phyloP scores from a whole-genome alignment of 2,113 vertebrate species.

The Phylloscopus trochiloides region DNA sequence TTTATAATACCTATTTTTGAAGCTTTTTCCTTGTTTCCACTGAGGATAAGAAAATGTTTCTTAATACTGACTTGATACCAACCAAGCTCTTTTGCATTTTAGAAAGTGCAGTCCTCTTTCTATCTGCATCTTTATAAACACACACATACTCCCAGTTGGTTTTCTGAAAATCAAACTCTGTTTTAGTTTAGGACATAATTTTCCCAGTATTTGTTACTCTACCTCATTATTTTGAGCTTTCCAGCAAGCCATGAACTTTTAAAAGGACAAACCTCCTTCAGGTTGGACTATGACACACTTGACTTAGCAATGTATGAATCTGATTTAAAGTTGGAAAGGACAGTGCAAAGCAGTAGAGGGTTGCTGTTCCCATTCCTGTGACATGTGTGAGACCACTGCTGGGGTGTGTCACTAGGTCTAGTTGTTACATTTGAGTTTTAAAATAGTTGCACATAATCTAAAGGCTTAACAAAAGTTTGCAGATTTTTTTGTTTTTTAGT shows the following conservation, averaged over 20 bases:
- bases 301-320: neutral
- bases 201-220: neutral
- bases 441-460: neutral
- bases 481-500: neutral
- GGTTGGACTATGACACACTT: neutral
- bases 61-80: neutral
- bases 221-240: neutral
- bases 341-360: neutral
- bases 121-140: neutral
- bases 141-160: neutral
- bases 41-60: neutral
- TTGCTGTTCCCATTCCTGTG: neutral
- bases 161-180: neutral
- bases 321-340: neutral
- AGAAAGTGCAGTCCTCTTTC: neutral
- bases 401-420: fast-evolving
- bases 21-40: neutral
- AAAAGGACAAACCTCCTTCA: neutral
- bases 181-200: neutral
- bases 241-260: neutral
- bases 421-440: neutral
- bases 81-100: neutral
- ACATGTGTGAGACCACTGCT: neutral
- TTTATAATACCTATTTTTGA: neutral
- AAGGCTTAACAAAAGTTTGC: neutral